These are phyloP conservation scores for Melopsittacus undulatus DNA, from an alignment of 2,797 vertebrate species.

Conservation along the genomic window DNA sequence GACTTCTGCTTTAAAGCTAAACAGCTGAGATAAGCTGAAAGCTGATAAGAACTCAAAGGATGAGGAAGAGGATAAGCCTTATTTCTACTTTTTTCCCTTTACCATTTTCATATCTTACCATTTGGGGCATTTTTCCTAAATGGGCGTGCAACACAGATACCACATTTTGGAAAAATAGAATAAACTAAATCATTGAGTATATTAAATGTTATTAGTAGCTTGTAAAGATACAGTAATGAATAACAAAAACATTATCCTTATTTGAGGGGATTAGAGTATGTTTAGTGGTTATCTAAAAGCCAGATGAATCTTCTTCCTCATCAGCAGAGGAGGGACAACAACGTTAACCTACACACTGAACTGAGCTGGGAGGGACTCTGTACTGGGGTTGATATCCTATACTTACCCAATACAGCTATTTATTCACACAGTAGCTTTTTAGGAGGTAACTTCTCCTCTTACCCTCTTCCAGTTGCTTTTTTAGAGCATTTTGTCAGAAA, in stretches of 20 bases:
- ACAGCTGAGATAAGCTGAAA: neutral
- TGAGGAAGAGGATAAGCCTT: neutral
- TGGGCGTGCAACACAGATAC: neutral
- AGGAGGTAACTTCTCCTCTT: neutral
- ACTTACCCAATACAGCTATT: neutral
- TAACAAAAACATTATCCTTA: neutral
- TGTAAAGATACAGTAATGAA: neutral
- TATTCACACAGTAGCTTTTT: neutral
- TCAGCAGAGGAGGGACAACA: neutral
- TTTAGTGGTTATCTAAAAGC: neutral
- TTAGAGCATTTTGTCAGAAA: neutral
- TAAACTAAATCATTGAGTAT: neutral
- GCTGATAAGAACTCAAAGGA: neutral
- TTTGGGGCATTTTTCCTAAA: neutral
- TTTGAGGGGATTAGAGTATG: neutral
- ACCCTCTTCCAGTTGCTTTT: neutral
- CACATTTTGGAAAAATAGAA: neutral
- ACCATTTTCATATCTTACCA: neutral
- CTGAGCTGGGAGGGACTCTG: neutral
- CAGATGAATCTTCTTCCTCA: neutral
- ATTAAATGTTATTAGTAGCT: neutral
- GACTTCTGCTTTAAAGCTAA: slow-evolving; percentile 3
- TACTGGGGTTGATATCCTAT: neutral
- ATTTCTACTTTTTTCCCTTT: neutral
- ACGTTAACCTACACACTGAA: neutral